These are phyloP conservation scores for Periparus ater DNA, from an alignment of 2,797 vertebrate genomes.

Conservation along the genomic window DNA sequence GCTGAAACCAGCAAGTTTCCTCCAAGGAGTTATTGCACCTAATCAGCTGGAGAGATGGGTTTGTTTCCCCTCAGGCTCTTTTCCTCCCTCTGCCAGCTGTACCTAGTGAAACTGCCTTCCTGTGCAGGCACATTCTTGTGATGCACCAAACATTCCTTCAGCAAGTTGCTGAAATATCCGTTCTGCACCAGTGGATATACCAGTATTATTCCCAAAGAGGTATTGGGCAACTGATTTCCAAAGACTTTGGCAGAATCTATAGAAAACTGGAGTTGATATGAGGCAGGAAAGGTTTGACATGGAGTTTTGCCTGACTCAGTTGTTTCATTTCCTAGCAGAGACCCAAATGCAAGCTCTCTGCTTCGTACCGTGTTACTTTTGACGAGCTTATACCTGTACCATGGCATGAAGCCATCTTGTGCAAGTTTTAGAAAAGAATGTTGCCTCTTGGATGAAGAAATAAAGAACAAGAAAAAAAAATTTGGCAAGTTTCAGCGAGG, in stretches of 20 bases:
- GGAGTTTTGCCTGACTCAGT: not conserved
- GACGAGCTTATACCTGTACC: not conserved
- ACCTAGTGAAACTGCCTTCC: not conserved
- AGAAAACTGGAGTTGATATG: not conserved
- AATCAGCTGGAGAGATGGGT: not conserved
- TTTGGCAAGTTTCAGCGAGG: not conserved
- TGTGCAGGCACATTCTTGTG: not conserved
- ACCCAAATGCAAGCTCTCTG: not conserved
- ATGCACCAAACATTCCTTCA: not conserved
- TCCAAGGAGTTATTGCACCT: not conserved
- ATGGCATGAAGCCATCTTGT: not conserved
- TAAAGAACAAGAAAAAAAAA: not conserved
- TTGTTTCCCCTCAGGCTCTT: not conserved
- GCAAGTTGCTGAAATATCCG: not conserved
- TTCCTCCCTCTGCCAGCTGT: not conserved
- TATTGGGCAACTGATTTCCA: conserved; percentile 9
- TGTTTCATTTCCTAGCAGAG: not conserved
- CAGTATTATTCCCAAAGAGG: not conserved
- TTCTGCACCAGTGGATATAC: not conserved
- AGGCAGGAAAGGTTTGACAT: not conserved
- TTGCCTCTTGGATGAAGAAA: not conserved
- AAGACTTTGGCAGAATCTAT: conserved; percentile 5
- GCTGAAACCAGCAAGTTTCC: not conserved
- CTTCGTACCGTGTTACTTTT: not conserved
- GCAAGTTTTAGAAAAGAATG: not conserved